Evolutionary conservation across 92 coral and sea anemone genomes (phyloP).

Genomic region (Bergia sp.): DNA sequence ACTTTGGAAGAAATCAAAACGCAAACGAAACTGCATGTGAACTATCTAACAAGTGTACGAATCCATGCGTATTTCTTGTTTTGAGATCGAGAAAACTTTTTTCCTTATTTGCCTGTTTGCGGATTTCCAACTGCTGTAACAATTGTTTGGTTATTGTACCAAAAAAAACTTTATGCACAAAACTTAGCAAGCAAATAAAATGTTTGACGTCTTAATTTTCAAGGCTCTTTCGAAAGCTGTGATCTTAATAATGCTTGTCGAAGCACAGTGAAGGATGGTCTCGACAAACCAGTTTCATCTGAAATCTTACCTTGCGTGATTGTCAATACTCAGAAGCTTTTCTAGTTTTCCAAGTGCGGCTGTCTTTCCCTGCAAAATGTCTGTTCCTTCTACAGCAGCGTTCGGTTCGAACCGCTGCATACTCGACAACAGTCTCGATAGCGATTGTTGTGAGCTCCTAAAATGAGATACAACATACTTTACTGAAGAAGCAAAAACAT

Average conservation of each 20-base stretch:
- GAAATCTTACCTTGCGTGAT: slow-evolving; percentile 45
- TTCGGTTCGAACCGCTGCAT: slow-evolving; percentile 80
- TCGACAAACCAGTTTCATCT: background rate
- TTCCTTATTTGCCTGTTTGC: too few species aligned
- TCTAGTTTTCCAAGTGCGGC: slow-evolving; percentile 47
- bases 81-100: too few species aligned
- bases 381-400: slow-evolving; percentile 36
- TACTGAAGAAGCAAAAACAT: background rate
- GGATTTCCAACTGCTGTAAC: too few species aligned
- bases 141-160: too few species aligned
- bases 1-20: too few species aligned
- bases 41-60: too few species aligned
- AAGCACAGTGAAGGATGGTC: background rate
- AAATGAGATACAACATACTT: background rate
- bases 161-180: too few species aligned
- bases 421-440: slow-evolving; percentile 75
- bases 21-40: too few species aligned
- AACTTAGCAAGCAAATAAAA: too few species aligned
- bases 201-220: too few species aligned
- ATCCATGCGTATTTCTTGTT: too few species aligned
- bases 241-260: too few species aligned
- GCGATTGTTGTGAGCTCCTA: slow-evolving; percentile 91
- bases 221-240: background rate
- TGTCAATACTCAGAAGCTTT: slow-evolving; percentile 36
- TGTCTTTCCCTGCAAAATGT: slow-evolving; percentile 36